Conservation (phyloP, 2,888 invertebrate species). For the Leuctra nigra region DNA sequence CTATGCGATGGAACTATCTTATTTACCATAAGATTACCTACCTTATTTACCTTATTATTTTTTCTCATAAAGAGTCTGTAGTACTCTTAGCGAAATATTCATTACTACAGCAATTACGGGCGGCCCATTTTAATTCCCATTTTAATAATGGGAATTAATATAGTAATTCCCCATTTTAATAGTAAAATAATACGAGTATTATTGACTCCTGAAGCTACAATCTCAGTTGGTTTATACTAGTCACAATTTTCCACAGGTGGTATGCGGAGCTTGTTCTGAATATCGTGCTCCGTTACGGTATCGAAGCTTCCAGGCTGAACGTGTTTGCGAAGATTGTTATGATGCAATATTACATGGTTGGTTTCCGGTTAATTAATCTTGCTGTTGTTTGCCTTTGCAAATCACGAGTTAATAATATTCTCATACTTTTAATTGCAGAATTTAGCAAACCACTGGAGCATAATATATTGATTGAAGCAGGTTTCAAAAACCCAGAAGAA, state of each 20-base stretch:
- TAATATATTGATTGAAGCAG: conserved; percentile 20
- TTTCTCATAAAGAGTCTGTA: too few species aligned
- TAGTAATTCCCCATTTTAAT: too few species aligned
- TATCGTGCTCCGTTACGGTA: conserved; percentile 48
- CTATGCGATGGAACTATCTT: too few species aligned
- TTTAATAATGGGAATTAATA: too few species aligned
- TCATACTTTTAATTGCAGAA: conserved; percentile 29
- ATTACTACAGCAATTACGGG: too few species aligned
- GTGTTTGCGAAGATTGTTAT: conserved; percentile 50
- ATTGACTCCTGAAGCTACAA: too few species aligned
- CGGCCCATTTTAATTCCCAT: too few species aligned
- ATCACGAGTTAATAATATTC: not conserved
- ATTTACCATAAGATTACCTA: not conserved
- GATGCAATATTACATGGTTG: conserved; percentile 39
- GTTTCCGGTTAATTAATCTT: not conserved
- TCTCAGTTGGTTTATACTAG: too few species aligned
- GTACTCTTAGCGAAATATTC: too few species aligned
- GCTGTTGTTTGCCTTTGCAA: not conserved
- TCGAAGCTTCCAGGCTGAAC: conserved; percentile 41
- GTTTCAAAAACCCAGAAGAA: conserved; percentile 29
- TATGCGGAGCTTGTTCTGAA: conserved; percentile 54
- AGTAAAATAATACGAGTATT: too few species aligned
- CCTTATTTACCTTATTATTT: not conserved
- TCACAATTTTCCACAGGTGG: too few species aligned
- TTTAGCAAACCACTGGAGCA: conserved; percentile 29